Evolutionary conservation across 1,140 invertebrate species (phyloP).

Genomic region (Drosophila watanabei): DNA sequence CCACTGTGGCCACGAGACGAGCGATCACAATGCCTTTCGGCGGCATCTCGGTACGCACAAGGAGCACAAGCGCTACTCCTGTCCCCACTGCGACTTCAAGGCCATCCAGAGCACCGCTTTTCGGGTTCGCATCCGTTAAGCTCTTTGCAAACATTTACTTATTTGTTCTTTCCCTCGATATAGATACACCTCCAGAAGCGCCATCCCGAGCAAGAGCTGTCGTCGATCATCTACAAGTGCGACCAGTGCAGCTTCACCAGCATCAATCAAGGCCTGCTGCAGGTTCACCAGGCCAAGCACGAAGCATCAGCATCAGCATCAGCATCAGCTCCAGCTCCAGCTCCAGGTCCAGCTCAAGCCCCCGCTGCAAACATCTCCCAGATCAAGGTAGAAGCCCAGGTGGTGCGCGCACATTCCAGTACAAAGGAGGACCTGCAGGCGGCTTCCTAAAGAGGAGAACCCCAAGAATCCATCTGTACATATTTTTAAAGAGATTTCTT

Average conservation of each 20-base stretch:
- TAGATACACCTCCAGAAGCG: constrained; percentile 78
- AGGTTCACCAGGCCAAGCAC: constrained; percentile 79
- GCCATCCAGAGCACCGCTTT: constrained; percentile 90
- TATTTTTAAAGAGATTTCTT: background rate
- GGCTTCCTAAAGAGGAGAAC: constrained; percentile 3
- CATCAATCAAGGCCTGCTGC: constrained; percentile 75
- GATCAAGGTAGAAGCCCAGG: constrained; percentile 67
- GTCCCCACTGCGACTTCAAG: constrained; percentile 89
- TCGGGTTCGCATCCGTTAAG: constrained; percentile 85
- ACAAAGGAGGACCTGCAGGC: constrained; percentile 28
- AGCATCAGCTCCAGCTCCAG: background rate
- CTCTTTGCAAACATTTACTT: no score
- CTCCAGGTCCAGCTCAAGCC: background rate
- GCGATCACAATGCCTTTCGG: constrained; percentile 93
- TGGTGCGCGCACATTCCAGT: constrained; percentile 66
- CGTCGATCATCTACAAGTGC: constrained; percentile 73
- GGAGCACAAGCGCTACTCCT: constrained; percentile 89
- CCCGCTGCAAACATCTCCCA: constrained; percentile 43
- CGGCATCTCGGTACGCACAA: constrained; percentile 92
- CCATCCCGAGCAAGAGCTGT: constrained; percentile 76
- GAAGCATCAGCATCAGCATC: no score
- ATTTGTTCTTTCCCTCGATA: background rate
- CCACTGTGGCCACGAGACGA: constrained; percentile 90
- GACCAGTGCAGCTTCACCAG: constrained; percentile 67
- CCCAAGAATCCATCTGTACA: background rate